Evolutionary conservation across 1,140 invertebrate species (phyloP).

Genomic region (Drosophila nebulosa): DNA sequence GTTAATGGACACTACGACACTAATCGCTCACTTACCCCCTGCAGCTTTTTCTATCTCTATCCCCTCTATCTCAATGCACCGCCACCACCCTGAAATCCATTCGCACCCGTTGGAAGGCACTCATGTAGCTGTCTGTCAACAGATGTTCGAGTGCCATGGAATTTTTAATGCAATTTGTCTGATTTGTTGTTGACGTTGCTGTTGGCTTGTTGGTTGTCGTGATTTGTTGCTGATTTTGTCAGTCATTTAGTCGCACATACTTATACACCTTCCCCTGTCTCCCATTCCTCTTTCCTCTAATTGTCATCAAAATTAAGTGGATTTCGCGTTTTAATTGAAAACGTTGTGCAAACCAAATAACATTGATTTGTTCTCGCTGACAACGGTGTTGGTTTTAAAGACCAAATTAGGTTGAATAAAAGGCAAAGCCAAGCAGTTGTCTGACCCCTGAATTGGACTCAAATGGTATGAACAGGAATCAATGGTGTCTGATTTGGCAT

Average conservation of each 20-base stretch:
- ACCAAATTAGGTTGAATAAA: conserved; percentile 38
- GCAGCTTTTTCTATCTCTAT: neutral
- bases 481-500: conserved; percentile 37
- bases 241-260: conserved; percentile 64
- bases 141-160: conserved; percentile 69
- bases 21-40: conserved; percentile 69
- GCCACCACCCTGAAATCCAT: conserved; percentile 1
- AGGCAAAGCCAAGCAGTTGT: conserved; percentile 16
- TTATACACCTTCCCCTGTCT: neutral
- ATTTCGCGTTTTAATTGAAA: conserved; percentile 76
- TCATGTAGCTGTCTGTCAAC: conserved; percentile 64
- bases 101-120: conserved; percentile 2
- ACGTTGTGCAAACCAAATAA: conserved; percentile 30
- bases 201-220: conserved; percentile 64
- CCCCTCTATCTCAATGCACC: neutral
- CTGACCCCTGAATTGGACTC: conserved; percentile 3
- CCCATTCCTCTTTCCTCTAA: conserved; percentile 26
- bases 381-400: conserved; percentile 43
- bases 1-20: conserved; percentile 76
- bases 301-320: conserved; percentile 78
- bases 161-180: conserved; percentile 80
- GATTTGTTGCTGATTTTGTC: conserved; percentile 79
- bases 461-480: conserved; percentile 45
- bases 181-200: conserved; percentile 76
- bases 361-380: conserved; percentile 13